Evolutionary conservation across 2,797 vertebrate genomes (phyloP).

Genomic region (Propithecus deckenii): DNA sequence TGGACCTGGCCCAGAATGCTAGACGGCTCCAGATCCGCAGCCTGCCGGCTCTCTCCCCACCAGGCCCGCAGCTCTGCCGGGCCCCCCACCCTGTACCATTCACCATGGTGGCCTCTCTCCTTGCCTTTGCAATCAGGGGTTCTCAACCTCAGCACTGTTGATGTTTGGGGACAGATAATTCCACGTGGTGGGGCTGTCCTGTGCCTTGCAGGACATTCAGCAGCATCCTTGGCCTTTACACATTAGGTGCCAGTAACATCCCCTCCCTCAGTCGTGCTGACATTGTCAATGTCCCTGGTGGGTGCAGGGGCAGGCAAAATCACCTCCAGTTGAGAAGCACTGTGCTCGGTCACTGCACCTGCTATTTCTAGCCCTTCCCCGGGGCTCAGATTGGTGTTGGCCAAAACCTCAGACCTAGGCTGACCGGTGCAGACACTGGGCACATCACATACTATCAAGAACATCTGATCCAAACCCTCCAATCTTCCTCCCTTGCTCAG

Average conservation of each 20-base stretch:
- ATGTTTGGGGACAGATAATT: background rate
- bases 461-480: background rate
- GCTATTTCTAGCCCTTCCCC: background rate
- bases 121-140: background rate
- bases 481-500: background rate
- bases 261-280: background rate
- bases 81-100: background rate
- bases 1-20: background rate
- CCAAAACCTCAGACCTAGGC: background rate
- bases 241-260: background rate
- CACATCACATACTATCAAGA: background rate
- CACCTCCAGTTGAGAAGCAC: background rate
- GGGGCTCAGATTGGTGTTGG: background rate
- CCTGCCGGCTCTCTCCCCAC: background rate
- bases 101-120: background rate
- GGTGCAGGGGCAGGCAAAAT: background rate
- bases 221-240: background rate
- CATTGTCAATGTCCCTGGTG: background rate
- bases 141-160: background rate
- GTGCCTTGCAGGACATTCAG: background rate
- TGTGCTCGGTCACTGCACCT: background rate
- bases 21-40: background rate
- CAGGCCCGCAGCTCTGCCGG: accelerated
- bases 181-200: background rate
- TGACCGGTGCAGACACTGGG: background rate